Evolutionary conservation across 2,797 vertebrate genomes (phyloP).

Genomic region (Scyliorhinus canicula): DNA sequence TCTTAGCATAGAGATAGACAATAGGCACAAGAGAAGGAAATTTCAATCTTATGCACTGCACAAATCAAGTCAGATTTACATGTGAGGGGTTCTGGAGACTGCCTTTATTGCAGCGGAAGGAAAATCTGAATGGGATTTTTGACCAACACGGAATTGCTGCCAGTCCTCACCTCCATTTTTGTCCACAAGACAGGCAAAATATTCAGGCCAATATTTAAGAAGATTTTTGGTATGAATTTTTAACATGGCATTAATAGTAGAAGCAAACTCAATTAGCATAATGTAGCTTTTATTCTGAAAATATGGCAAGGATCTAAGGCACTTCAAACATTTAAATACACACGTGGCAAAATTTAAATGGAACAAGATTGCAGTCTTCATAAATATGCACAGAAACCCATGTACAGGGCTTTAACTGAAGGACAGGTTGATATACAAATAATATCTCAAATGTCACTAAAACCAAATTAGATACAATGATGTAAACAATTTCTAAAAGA

Average conservation of each 20-base stretch:
- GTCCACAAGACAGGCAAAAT: neutral
- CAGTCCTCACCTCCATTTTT: neutral
- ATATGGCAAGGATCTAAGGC: slow-evolving; percentile 81
- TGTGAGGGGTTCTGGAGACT: neutral
- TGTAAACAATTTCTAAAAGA: slow-evolving; percentile 59
- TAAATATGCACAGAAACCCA: slow-evolving; percentile 58
- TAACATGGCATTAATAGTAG: neutral
- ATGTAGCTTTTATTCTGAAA: slow-evolving; percentile 76
- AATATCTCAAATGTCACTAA: slow-evolving; percentile 53
- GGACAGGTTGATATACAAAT: slow-evolving; percentile 49
- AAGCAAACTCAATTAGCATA: slow-evolving; percentile 49
- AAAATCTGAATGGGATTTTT: neutral
- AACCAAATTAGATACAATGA: slow-evolving; percentile 52
- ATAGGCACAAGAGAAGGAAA: neutral
- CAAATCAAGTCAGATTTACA: neutral
- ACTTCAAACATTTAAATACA: slow-evolving; percentile 79
- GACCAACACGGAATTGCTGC: neutral
- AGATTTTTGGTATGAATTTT: neutral
- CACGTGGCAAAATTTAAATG: slow-evolving; percentile 52
- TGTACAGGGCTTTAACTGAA: slow-evolving; percentile 48
- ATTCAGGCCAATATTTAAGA: neutral
- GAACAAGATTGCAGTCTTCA: slow-evolving; percentile 57
- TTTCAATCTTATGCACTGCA: neutral
- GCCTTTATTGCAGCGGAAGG: neutral
- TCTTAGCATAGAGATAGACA: neutral